These are phyloP conservation scores for Epirrhoe tristata DNA, from an alignment of 2,888 invertebrate species.

Conservation along the genomic window DNA sequence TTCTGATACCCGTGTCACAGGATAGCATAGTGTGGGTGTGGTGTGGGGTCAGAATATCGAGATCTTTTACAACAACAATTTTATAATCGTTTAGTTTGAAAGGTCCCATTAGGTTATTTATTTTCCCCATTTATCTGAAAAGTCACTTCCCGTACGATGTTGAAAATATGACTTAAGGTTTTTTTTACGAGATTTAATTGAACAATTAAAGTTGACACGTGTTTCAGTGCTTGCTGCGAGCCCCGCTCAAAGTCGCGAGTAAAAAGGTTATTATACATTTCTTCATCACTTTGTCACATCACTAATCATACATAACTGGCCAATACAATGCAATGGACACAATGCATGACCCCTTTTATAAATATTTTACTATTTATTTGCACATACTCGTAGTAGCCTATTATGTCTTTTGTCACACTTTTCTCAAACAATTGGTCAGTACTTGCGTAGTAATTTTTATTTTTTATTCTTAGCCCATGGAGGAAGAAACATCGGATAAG, in stretches of 20 bases:
- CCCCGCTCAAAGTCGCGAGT: slow-evolving; percentile 44
- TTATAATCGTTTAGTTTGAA: neutral
- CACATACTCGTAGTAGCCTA: neutral
- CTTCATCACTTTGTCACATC: slow-evolving; percentile 3
- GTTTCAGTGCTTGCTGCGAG: slow-evolving; percentile 47
- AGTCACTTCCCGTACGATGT: too few species aligned
- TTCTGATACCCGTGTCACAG: too few species aligned
- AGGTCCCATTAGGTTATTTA: neutral
- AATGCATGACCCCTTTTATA: slow-evolving; percentile 16
- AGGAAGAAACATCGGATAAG: slow-evolving; percentile 50
- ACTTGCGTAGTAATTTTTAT: slow-evolving; percentile 2
- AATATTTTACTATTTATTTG: slow-evolving; percentile 5
- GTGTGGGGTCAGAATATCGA: too few species aligned
- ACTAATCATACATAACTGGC: slow-evolving; percentile 8
- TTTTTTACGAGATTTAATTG: neutral
- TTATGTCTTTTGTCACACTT: slow-evolving; percentile 5
- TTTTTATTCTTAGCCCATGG: slow-evolving; percentile 59
- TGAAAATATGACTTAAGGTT: neutral
- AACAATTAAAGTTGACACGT: neutral
- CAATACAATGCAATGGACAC: slow-evolving; percentile 1
- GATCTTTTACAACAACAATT: too few species aligned
- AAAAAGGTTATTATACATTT: slow-evolving; percentile 50
- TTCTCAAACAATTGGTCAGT: neutral
- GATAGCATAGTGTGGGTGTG: too few species aligned
- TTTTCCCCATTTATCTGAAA: too few species aligned